A percentile compares a stretch with the other conserved stretches of the same genome.
phyloP scores from a whole-genome alignment of 2,888 invertebrate genomes.

The Himalopsyche japonica region DNA sequence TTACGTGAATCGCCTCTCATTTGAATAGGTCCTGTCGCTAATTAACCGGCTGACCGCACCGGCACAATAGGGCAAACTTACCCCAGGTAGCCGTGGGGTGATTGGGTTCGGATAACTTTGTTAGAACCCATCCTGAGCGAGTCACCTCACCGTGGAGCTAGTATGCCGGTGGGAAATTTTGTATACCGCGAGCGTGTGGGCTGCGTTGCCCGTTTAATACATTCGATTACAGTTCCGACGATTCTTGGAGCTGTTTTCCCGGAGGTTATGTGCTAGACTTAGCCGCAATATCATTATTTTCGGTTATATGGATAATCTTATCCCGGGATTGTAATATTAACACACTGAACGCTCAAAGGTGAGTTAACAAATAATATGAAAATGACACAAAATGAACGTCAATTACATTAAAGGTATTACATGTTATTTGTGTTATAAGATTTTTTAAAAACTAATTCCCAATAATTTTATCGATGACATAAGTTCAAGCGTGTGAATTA shows the following conservation, averaged over 20 bases:
- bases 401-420: too few species aligned
- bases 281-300: background rate
- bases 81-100: slow-evolving; percentile 4
- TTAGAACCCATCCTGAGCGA: background rate
- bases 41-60: slow-evolving; percentile 26
- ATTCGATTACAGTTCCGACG: background rate
- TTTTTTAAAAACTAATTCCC: too few species aligned
- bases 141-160: background rate
- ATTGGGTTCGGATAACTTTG: slow-evolving; percentile 4
- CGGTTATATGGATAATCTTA: background rate
- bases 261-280: background rate
- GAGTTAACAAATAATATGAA: background rate
- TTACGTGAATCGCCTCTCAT: background rate
- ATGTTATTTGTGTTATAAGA: too few species aligned
- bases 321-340: background rate
- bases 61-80: slow-evolving; percentile 4
- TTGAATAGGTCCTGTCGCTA: slow-evolving; percentile 9
- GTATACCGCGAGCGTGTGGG: background rate
- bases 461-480: too few species aligned
- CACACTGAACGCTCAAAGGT: background rate
- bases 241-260: background rate
- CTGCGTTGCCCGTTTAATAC: background rate
- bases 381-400: too few species aligned
- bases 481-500: too few species aligned
- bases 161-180: slow-evolving; percentile 1